phyloP scores from a whole-genome alignment of 2,888 invertebrate genomes.

The Euphydryas editha region DNA sequence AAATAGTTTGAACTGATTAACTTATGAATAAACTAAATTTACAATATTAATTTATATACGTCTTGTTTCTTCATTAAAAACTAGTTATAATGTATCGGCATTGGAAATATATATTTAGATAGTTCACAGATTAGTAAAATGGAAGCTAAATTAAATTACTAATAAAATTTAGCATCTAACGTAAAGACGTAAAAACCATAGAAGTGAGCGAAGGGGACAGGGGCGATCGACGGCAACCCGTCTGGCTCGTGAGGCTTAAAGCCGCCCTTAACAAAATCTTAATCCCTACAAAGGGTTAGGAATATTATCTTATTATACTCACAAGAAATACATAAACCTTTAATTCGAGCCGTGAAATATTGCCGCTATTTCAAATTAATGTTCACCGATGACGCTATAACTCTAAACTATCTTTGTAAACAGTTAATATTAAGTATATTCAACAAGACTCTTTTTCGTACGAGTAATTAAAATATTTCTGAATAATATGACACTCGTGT shows the following conservation, averaged over 20 bases:
- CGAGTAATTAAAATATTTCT: not conserved
- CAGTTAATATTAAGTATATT: too few species aligned
- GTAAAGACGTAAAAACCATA: constrained; percentile 74
- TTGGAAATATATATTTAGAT: too few species aligned
- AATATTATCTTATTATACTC: constrained; percentile 81
- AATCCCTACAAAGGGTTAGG: constrained; percentile 83
- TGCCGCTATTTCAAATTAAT: constrained; percentile 39
- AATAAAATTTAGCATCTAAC: constrained; percentile 38
- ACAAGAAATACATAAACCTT: constrained; percentile 75
- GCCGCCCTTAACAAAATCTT: constrained; percentile 82
- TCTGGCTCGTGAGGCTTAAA: constrained; percentile 65
- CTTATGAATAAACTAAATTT: too few species aligned
- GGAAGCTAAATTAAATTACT: not conserved
- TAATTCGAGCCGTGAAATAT: constrained; percentile 64
- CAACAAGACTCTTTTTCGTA: not conserved
- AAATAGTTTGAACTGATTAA: not conserved
- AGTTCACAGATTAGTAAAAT: too few species aligned
- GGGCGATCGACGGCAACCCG: constrained; percentile 60
- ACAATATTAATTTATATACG: too few species aligned
- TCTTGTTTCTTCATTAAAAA: too few species aligned
- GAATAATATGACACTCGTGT: not conserved
- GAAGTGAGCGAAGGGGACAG: constrained; percentile 67
- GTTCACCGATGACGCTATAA: not conserved
- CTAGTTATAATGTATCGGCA: too few species aligned
- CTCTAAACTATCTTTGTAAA: not conserved